phyloP scores from a whole-genome alignment of 2,888 invertebrate species.

The Myathropa florea region DNA sequence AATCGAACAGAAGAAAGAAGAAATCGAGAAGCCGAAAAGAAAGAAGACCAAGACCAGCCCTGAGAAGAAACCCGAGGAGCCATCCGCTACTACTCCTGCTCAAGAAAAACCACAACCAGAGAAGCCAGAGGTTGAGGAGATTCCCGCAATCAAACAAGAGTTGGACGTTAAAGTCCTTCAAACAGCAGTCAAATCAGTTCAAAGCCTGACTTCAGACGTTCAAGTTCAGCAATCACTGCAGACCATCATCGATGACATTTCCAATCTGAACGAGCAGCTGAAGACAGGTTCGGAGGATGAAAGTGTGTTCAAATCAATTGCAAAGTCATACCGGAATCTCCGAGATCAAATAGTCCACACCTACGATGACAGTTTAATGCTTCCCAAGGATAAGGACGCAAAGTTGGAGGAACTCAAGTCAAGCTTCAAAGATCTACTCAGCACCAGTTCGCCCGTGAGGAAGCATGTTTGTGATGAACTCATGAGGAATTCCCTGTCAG shows the following conservation, averaged over 20 bases:
- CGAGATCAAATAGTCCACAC: constrained; percentile 35
- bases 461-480: constrained; percentile 40
- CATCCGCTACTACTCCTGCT: background rate
- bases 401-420: constrained; percentile 15
- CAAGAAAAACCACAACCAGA: background rate
- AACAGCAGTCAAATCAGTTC: background rate
- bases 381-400: constrained; percentile 27
- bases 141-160: background rate
- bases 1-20: background rate
- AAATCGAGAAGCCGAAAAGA: background rate
- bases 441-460: constrained; percentile 10
- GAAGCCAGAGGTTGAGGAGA: background rate
- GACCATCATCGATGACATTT: background rate
- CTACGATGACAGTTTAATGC: constrained; percentile 23
- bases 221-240: constrained; percentile 4
- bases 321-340: constrained; percentile 31
- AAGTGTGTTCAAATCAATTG: constrained; percentile 9
- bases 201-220: background rate
- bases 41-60: constrained; percentile 48
- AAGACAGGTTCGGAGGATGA: constrained; percentile 12
- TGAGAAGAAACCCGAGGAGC: constrained; percentile 4
- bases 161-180: constrained; percentile 27
- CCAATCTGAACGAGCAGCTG: constrained; percentile 17
- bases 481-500: constrained; percentile 30
- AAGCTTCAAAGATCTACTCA: constrained; percentile 24